Base-by-base conservation (phyloP, 30 jellyfish, hydroid and myxozoan species). In the Aurelia sp. region DNA sequence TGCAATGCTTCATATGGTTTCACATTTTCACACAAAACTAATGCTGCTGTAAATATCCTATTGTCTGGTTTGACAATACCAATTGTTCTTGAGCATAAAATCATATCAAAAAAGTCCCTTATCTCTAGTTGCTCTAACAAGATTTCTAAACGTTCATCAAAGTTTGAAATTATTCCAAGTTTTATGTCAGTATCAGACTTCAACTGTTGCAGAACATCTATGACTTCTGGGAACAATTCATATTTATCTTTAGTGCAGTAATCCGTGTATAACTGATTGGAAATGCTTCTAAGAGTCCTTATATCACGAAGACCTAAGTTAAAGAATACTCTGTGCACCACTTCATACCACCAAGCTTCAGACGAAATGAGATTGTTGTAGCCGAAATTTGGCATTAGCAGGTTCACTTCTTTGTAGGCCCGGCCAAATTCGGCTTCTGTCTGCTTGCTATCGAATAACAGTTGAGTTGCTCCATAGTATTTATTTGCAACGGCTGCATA, bases 301-400 rank as follows among this genome's bases (percentile, higher is more conserved):
- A 40, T 12, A 47, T 85, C 94, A 16, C 78, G 78, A 16, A 85
- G 94, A 68, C 94, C 94, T 31, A 65, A 76, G 71, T 63, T 74
- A 59, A 12, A 75, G 52, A 85, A 73, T 16, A 75, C 88, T 15
- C 80, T 62, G 20, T 85, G 88, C 38, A 85, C 94, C 16, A 85
- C 88, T 22, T 73, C 88, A 74, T 73, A 57, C 94, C 94, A 85
- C 94, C 94, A 85, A 19, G 44, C 53, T 52, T 85, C 94, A 10
- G 89, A 58, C 19, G 88, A 63, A 15, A 85, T 50, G 18, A 72
- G 71, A 11, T 50, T 74, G 18, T 75, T 47, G 74, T 73, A 75
- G 17, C 94, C 94, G 59, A 72, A 85, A 48, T 75, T 73, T 44
- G 94, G 94, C 75, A 53, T 64, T 52, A 24, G 67, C 78, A 33